phyloP scores from a whole-genome alignment of 53 echinoderm and acorn worm species.

The Holothuria scabra region DNA sequence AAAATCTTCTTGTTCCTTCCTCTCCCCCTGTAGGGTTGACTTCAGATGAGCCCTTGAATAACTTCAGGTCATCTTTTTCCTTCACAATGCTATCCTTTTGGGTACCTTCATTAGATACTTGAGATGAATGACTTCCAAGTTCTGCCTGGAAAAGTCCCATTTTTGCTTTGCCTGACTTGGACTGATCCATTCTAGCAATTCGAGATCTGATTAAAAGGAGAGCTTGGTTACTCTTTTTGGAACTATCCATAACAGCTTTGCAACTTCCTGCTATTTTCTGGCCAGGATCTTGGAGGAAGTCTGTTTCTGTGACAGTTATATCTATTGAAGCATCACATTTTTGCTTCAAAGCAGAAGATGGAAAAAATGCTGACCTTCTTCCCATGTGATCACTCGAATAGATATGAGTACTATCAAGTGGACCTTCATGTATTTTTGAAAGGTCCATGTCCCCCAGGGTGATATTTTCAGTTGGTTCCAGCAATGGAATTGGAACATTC shows the following conservation, averaged over 20 bases:
- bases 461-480: conserved; percentile 2
- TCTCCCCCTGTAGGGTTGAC: too few relatives aligned
- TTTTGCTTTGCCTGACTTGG: conserved; percentile 6
- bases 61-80: neutral
- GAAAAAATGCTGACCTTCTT: conserved; percentile 31
- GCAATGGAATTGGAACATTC: neutral
- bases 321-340: neutral
- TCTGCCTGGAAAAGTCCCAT: neutral
- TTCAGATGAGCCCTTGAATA: neutral
- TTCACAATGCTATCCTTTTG: neutral
- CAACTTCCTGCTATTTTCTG: neutral
- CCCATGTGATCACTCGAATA: conserved; percentile 9
- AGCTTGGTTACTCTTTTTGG: neutral
- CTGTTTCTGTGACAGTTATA: neutral
- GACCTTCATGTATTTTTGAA: neutral
- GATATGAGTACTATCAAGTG: conserved; percentile 31
- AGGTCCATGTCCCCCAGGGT: neutral
- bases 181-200: neutral
- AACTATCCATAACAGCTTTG: neutral
- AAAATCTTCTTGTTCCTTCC: neutral
- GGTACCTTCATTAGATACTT: neutral
- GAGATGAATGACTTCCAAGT: neutral
- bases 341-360: conserved; percentile 24
- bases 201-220: neutral
- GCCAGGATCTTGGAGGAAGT: neutral